Evolutionary conservation across 1,140 invertebrate genomes (phyloP).

Genomic region (Holotrichia oblita): DNA sequence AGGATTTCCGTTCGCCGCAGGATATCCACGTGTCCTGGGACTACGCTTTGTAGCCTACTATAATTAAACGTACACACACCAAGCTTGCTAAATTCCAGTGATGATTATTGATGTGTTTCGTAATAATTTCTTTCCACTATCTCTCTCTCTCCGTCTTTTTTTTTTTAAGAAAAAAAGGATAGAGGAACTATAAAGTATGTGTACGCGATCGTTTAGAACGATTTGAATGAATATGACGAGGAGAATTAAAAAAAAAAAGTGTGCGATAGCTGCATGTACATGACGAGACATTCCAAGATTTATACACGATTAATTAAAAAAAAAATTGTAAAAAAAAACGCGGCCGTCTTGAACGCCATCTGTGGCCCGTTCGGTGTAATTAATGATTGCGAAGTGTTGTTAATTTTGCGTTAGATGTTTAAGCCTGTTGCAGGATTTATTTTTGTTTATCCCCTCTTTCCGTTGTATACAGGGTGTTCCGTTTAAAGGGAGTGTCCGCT

Average conservation of each 20-base stretch:
- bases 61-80: neutral
- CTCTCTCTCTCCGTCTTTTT: too few relatives aligned
- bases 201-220: neutral
- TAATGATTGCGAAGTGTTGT: too few relatives aligned
- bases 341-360: slow-evolving; percentile 23
- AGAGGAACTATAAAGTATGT: neutral
- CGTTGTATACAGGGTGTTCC: too few relatives aligned
- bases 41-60: slow-evolving; percentile 67
- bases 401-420: too few relatives aligned
- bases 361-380: neutral
- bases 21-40: slow-evolving; percentile 69
- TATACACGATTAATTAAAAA: too few relatives aligned
- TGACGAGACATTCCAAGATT: slow-evolving; percentile 21
- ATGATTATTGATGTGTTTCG: slow-evolving; percentile 2
- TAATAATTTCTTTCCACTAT: too few relatives aligned
- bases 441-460: too few relatives aligned
- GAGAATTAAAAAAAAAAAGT: too few relatives aligned
- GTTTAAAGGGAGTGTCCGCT: too few relatives aligned
- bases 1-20: slow-evolving; percentile 71
- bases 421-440: too few relatives aligned
- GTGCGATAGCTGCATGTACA: neutral
- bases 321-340: neutral
- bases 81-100: slow-evolving; percentile 26
- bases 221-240: too few relatives aligned
- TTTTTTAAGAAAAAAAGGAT: neutral